Evolutionary conservation across 2,888 invertebrate species (phyloP).

Genomic region (Masnerella sp.): DNA sequence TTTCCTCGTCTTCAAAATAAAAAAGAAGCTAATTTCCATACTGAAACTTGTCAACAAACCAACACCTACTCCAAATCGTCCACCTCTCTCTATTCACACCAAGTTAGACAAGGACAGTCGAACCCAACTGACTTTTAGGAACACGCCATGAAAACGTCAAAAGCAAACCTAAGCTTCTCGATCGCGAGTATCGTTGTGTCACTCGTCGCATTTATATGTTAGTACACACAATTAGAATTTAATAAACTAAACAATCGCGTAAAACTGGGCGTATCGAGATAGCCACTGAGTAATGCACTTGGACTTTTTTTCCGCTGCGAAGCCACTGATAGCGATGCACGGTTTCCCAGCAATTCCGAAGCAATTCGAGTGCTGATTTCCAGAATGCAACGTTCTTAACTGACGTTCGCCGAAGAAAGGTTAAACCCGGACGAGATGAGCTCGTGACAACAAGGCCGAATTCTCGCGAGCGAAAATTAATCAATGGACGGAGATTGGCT

Average conservation of each 20-base stretch:
- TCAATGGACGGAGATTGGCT: slow-evolving; percentile 58
- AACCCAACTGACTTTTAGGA: too few relatives aligned
- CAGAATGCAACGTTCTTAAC: neutral
- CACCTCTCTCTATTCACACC: too few relatives aligned
- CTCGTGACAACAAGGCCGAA: slow-evolving; percentile 29
- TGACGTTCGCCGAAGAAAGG: neutral
- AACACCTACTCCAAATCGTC: too few relatives aligned
- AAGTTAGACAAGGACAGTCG: too few relatives aligned
- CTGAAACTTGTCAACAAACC: too few relatives aligned
- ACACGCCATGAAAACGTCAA: neutral
- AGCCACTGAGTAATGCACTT: slow-evolving; percentile 29
- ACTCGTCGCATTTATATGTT: neutral
- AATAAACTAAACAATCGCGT: slow-evolving; percentile 41
- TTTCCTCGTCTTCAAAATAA: too few relatives aligned
- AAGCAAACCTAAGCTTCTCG: neutral
- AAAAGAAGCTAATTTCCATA: too few relatives aligned
- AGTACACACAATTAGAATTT: slow-evolving; percentile 15
- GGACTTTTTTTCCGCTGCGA: slow-evolving; percentile 2
- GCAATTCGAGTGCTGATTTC: neutral
- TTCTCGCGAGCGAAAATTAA: slow-evolving; percentile 21
- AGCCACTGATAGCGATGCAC: neutral
- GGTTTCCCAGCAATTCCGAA: neutral
- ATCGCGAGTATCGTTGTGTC: too few relatives aligned
- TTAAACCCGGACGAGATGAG: slow-evolving; percentile 24
- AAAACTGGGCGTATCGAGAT: slow-evolving; percentile 52